phyloP scores from a whole-genome alignment of 2,888 invertebrate species.

The Eupithecia inturbata region DNA sequence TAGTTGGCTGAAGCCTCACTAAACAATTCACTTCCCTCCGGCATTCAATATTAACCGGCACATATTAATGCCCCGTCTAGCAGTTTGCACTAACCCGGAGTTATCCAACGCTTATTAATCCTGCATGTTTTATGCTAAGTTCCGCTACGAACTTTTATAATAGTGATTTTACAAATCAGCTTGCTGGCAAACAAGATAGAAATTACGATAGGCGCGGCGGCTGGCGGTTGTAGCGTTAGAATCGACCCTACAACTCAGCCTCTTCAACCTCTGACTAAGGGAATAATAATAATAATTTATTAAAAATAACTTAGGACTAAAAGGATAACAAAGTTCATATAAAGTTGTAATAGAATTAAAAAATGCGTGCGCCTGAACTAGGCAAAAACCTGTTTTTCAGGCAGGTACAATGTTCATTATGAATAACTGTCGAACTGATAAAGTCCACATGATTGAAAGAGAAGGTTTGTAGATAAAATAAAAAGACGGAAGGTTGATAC shows the following conservation, averaged over 20 bases:
- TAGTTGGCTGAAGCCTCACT: conserved; percentile 11
- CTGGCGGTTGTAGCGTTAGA: neutral
- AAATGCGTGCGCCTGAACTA: too few species aligned
- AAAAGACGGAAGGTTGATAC: too few species aligned
- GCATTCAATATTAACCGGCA: conserved; percentile 20
- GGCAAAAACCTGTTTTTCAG: too few species aligned
- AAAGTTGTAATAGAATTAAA: too few species aligned
- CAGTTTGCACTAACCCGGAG: conserved; percentile 26
- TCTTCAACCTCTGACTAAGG: too few species aligned
- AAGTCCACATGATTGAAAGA: too few species aligned
- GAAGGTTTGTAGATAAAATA: too few species aligned
- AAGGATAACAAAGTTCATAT: too few species aligned
- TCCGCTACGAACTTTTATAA: neutral
- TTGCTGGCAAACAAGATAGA: neutral
- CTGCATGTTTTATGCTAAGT: neutral
- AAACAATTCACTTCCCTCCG: conserved; percentile 28
- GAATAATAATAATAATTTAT: too few species aligned
- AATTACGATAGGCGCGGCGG: neutral
- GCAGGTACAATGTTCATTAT: too few species aligned
- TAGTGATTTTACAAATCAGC: neutral
- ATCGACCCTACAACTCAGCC: neutral
- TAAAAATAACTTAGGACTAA: too few species aligned
- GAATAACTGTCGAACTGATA: too few species aligned
- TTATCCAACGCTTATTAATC: conserved; percentile 37
- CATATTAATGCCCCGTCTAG: conserved; percentile 21